Evolutionary conservation across 1,140 invertebrate genomes (phyloP), one percentile per base, ranked within the genome.

Genomic region (Drosophila tsacasi): DNA sequence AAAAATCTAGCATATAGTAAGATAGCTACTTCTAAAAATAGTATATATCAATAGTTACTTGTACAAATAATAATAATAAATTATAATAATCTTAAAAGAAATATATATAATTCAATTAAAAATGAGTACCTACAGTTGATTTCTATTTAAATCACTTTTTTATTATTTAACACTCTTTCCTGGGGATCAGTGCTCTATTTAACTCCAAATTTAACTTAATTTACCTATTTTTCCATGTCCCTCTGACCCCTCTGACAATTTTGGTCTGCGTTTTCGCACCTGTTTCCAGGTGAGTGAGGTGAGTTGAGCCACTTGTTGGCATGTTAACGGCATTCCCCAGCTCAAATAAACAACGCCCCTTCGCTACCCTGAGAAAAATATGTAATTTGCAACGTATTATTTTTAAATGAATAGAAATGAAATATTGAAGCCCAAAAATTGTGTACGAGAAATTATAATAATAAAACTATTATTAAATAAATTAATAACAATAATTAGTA

Each of bases 241-340:
- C 21, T 23, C 15, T 52, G 42, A 50, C 44, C 44, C 44, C 44
- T n/a, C 21, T 13, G 9, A 23, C 23, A 17, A 25, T 35, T 50
- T 62, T 9, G n/a, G 27, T 21, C 15, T 1, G 7, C 52, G 37
- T 23, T 55, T 55, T 55, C 32, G 17, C 55, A 54, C 60, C 46
- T 52, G 47, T 54, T 63, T 19, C n/a, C 60, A 63, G 47, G 60
- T 39, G 44, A 62, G 32, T 50, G 60, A 35, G 30, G 50, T 37
- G 52, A 37, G 60, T 15, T 27, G 23, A 35, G 32, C 60, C 63
- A 60, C 54, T 44, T 23, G 54, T 32, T 65, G 57, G 63, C 63
- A 61, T 61, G 30, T 47, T 46, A 66, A 62, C 42, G 30, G 23
- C 64, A 47, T 46, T 66, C 32, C 42, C 57, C 40, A 66, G 27